Conservation (phyloP, 2,113 vertebrate species). For the Salvelinus sp. region DNA sequence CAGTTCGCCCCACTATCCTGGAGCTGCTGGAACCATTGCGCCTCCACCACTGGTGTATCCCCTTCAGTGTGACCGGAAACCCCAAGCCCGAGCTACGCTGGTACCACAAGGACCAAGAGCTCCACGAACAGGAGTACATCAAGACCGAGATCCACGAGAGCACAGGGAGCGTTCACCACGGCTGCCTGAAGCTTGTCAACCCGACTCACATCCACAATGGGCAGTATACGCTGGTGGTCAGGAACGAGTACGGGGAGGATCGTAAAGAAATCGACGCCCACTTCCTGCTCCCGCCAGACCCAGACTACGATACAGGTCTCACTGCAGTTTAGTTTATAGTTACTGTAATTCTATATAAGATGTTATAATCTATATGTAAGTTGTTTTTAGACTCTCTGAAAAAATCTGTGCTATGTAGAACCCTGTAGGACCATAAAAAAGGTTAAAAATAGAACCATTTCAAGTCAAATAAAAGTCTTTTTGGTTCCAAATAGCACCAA, state of each 20-base stretch:
- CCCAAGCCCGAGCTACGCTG: slow-evolving; percentile 89
- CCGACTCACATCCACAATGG: slow-evolving; percentile 97
- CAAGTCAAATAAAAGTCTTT: too few species aligned
- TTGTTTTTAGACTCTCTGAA: too few species aligned
- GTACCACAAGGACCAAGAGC: slow-evolving; percentile 82
- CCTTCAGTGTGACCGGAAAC: slow-evolving; percentile 94
- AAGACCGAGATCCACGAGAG: slow-evolving; percentile 87
- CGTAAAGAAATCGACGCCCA: slow-evolving; percentile 84
- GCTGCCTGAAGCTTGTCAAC: slow-evolving; percentile 93
- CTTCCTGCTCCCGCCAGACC: slow-evolving; percentile 86
- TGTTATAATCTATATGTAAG: too few species aligned
- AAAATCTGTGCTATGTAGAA: too few species aligned
- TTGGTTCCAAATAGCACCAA: too few species aligned
- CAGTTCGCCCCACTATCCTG: slow-evolving; percentile 91
- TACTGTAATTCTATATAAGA: not conserved
- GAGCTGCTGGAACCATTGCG: slow-evolving; percentile 83
- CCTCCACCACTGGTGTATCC: slow-evolving; percentile 97
- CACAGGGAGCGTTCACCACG: slow-evolving; percentile 89
- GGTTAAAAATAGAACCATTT: too few species aligned
- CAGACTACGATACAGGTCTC: slow-evolving; percentile 55
- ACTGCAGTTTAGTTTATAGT: not conserved
- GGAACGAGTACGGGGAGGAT: slow-evolving; percentile 85
- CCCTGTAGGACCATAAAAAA: too few species aligned
- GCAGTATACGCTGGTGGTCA: slow-evolving; percentile 87
- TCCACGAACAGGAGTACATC: slow-evolving; percentile 89